Base-by-base conservation (phyloP, 2,113 vertebrate genomes). In the Larimichthys polyactis region DNA sequence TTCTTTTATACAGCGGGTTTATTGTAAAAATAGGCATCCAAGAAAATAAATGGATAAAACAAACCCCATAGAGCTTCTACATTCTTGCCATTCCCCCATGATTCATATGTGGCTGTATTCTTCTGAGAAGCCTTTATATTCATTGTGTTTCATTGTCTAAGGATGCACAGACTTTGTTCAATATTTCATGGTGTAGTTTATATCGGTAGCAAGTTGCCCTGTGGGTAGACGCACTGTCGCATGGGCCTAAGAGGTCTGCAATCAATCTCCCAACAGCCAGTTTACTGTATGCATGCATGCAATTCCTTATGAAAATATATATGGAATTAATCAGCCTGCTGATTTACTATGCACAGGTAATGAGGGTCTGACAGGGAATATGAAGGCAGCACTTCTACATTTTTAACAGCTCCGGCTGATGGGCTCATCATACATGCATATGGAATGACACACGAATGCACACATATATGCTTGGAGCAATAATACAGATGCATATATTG, bases 271-370 rank as follows among this genome's bases (percentile, higher is more conserved):
- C 51, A n/a, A 2, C n/a, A 32, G 52, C 57, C 71, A 59, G 48
- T 29, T 16, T 16, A 9, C 32, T 40, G 27, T 44, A 54, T 11
- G 15, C 52, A 76, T 67, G 72, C 20, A 52, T 49, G 44, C 24
- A 51, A 22, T 40, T 69, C 68, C 67, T 49, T 17, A 57, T 44
- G 2, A 82, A 82, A 81, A 79, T 11, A 73, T 44, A 24, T 55
- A 74, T 62, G 14, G 78, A 85, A 82, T 87, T 71, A 71, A 90
- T 79, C 72, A 79, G 54, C 29, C 75, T 27, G 60, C 67, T 76
- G 48, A 84, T 89, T 87, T 85, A 83, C 71, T 81, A 86, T 90
- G 87, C 82, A 71, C 71, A 83, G 73, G 75, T 87, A 87, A 89
- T 64, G 76, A 90, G 74, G 63, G 0, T 10, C 78, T 49, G 55